Evolutionary conservation across 2,888 invertebrate genomes (phyloP), one percentile per base, ranked within the genome.

Genomic region (Copidosoma aretas): DNA sequence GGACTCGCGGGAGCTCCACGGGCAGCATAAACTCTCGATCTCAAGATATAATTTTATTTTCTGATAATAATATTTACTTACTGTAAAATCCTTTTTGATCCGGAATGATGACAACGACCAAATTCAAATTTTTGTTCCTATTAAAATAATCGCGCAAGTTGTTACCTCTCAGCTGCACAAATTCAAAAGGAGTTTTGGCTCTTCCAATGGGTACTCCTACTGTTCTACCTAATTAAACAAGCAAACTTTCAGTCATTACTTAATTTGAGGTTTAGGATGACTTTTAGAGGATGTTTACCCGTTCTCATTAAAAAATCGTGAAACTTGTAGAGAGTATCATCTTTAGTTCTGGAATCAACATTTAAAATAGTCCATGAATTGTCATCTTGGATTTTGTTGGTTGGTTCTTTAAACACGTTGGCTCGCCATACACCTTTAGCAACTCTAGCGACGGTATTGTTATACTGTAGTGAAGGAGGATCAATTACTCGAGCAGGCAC

Each of bases 401-500:
- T 51, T 10, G 72, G 51, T 5, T 21, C 17, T 21, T 19, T 3
- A 52, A 72, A 72, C n/a, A 19, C 1, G 25, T 43, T 46, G 14
- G 81, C 84, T 67, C 76, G 86, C 88, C 82, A 87, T 64, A 77
- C 84, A 74, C 80, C 90, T 77, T 75, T 86, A 0, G 4, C 73
- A 77, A 84, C 84, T 0, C 0, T 57, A 1, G 79, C 78, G 0
- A 8, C 24, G 32, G 3, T 32, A 10, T 79, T 49, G 19, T 85
- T 85, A 77, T 95, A 93, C 63, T 88, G 86, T 60, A 98, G 82
- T 58, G 78, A 81, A 0, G 98, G 98, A 0, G 98, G 87, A 1
- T 86, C 80, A 49, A 99, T 85, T 3, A 97, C 87, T 70, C 96
- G 90, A 0, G 94, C 97, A 0, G 86, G 84, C 0, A 97, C 90